Evolutionary conservation across 2,797 vertebrate genomes (phyloP).

Genomic region (Dromococcyx pavoninus): DNA sequence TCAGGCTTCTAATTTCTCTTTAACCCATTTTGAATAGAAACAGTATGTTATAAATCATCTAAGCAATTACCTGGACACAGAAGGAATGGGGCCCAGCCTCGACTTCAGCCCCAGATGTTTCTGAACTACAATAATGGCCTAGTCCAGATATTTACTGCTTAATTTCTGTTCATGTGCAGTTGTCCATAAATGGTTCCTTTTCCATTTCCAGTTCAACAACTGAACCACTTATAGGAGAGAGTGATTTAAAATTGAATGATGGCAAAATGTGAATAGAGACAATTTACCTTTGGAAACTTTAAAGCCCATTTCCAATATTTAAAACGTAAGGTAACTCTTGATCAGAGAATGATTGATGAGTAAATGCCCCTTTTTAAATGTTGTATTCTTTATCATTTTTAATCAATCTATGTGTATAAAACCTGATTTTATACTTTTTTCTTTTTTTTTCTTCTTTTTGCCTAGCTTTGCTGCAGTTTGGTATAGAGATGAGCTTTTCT

Average conservation of each 20-base stretch:
- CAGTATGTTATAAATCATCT: constrained; percentile 76
- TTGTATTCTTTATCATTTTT: not conserved
- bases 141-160: constrained; percentile 82
- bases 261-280: constrained; percentile 62
- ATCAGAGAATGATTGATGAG: not conserved
- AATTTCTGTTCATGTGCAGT: constrained; percentile 78
- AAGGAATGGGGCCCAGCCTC: constrained; percentile 67
- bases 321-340: constrained; percentile 31
- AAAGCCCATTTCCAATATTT: constrained; percentile 57
- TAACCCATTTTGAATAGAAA: constrained; percentile 78
- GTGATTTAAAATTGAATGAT: constrained; percentile 67
- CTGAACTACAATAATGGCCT: constrained; percentile 74
- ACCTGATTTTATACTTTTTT: not conserved
- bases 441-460: not conserved
- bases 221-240: constrained; percentile 57
- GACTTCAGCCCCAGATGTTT: constrained; percentile 78
- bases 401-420: not conserved
- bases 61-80: constrained; percentile 77
- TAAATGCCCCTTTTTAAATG: constrained; percentile 34
- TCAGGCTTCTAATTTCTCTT: constrained; percentile 72
- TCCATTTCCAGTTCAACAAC: constrained; percentile 73
- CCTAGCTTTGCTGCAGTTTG: not conserved
- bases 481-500: not conserved
- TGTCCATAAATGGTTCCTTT: constrained; percentile 77
- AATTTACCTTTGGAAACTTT: constrained; percentile 70